phyloP scores from a whole-genome alignment of 2,888 invertebrate genomes.

The Anagyrus pseudococci region DNA sequence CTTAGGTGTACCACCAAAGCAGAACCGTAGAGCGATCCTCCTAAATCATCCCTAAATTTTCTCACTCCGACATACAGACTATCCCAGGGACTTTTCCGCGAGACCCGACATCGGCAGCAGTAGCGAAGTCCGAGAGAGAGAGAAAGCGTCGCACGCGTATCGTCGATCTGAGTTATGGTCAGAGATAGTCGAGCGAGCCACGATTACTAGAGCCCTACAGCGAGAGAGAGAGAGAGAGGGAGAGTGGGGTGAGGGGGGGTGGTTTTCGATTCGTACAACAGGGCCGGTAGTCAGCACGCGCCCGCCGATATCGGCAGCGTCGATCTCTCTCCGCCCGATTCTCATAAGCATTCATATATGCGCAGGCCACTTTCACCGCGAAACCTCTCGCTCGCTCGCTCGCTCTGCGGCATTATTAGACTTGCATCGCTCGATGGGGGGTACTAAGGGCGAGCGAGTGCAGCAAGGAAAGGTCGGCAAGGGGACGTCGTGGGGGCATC shows the following conservation, averaged over 20 bases:
- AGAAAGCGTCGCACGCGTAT: neutral
- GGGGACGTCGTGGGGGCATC: neutral
- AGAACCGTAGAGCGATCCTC: no score
- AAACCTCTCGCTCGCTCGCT: neutral
- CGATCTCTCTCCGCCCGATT: constrained; percentile 51
- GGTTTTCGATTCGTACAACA: neutral
- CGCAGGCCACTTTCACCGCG: constrained; percentile 35
- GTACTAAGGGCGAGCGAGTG: neutral
- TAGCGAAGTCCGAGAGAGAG: no score
- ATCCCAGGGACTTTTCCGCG: no score
- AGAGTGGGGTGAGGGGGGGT: neutral
- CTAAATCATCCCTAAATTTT: neutral
- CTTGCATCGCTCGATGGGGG: constrained; percentile 11
- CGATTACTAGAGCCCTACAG: neutral
- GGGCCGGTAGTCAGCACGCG: no score
- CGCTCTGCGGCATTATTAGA: constrained; percentile 11
- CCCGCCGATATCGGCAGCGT: constrained; percentile 5
- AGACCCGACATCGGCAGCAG: no score
- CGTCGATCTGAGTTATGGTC: constrained; percentile 25
- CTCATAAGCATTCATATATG: constrained; percentile 61
- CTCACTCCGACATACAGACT: neutral
- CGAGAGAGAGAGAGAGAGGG: no score
- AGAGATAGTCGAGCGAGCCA: constrained; percentile 24
- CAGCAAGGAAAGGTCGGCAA: neutral
- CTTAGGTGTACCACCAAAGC: no score